phyloP scores from a whole-genome alignment of 2,113 vertebrate species.

The Pandion haliaetus region DNA sequence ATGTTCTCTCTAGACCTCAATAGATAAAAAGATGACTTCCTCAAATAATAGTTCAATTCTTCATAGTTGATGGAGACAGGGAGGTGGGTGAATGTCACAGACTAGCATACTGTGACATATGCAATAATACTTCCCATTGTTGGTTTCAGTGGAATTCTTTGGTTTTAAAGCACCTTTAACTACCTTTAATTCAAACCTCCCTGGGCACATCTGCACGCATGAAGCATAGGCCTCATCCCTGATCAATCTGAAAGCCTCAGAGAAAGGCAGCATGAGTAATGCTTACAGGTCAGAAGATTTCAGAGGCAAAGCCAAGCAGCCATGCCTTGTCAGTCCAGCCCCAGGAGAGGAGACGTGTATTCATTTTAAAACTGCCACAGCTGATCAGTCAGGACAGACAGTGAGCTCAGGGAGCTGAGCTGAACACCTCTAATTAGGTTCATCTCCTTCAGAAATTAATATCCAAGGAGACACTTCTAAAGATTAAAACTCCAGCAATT shows the following conservation, averaged over 20 bases:
- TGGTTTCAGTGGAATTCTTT: background rate
- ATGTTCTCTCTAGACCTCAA: background rate
- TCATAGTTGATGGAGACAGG: background rate
- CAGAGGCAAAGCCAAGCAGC: background rate
- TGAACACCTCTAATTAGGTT: background rate
- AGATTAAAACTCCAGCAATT: background rate
- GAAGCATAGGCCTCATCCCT: background rate
- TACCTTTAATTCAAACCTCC: background rate
- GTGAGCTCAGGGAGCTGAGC: background rate
- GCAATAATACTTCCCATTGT: background rate
- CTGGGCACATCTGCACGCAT: background rate
- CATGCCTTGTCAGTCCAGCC: background rate
- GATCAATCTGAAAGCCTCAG: background rate
- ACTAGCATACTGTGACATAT: background rate
- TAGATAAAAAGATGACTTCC: background rate
- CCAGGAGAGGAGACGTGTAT: background rate
- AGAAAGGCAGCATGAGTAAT: background rate
- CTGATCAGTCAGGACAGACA: background rate
- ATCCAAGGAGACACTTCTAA: background rate
- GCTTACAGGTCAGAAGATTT: background rate
- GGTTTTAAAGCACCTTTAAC: background rate
- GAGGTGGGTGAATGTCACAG: background rate
- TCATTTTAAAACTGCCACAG: background rate
- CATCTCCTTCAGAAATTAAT: background rate
- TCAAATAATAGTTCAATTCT: background rate